Base-by-base conservation (phyloP, 2,888 invertebrate species). In the Acrobeloides nanus region DNA sequence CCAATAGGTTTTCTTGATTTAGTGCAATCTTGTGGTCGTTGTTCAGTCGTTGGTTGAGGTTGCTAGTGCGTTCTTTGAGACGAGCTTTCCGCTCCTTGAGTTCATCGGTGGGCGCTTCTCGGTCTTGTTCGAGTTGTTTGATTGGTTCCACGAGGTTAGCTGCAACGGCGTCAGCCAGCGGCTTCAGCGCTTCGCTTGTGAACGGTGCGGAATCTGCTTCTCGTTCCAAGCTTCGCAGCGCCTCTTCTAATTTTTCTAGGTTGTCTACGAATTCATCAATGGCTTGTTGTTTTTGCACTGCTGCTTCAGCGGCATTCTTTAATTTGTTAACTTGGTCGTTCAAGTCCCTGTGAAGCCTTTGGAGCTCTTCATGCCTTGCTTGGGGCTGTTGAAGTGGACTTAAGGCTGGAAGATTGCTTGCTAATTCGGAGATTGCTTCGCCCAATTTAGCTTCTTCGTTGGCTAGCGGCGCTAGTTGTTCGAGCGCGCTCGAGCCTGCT, bases 181-280 rank as follows among this genome's bases (percentile, higher is more conserved):
- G 3, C 23, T 38, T 27, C 18, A 41, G 32, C 18, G 29, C 42
- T 23, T 20, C 21, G 42, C 29, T 15, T 5, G 44, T 31, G 21
- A 8, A 1, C 8, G 39, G 21, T 25, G 18, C 17, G 31, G 29
- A 21, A 38, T 24, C 15, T 23, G 8, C 40, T 17, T 38, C 18
- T 17, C 17, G 25, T 27, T 41, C 42, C 32, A 41, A 24, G 35
- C 18, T 20, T 6, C n/a, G 8, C 18, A 27, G 25, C 17, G 42
- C 18, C 15, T 20, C 15, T 24, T 47, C 47, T 24, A 33, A 18
- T n/a, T 20, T 38, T 21, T 32, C 23, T 21, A 23, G 18, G 17
- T 21, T 52, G 29, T 31, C 52, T 15, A 31, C 41, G 17, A 41
- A 7, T 12, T 24, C n/a, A 6, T n/a, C 17, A 6, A 41, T 17